Evolutionary conservation across 2,888 invertebrate species (phyloP).

Genomic region (Watsonalla cultraria): DNA sequence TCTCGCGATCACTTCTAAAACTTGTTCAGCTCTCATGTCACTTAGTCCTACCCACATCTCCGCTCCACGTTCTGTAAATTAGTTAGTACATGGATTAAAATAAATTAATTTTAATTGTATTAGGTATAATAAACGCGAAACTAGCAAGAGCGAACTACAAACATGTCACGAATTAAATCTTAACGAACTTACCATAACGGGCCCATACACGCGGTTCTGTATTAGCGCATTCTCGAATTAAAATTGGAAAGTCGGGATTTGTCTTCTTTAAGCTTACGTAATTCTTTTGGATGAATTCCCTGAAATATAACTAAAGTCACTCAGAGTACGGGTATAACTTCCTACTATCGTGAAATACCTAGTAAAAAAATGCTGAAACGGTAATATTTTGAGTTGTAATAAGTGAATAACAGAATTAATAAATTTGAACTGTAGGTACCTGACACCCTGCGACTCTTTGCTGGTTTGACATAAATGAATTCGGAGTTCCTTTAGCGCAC

Average conservation of each 20-base stretch:
- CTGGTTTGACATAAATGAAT: constrained; percentile 95
- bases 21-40: constrained; percentile 1
- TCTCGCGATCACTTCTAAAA: neutral
- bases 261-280: constrained; percentile 92
- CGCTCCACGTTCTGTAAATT: neutral
- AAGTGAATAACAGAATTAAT: too few species aligned
- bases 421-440: constrained; percentile 73
- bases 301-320: constrained; percentile 61
- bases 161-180: too few species aligned
- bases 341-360: too few species aligned
- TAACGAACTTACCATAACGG: constrained; percentile 85
- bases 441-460: constrained; percentile 90
- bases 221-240: constrained; percentile 95
- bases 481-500: constrained; percentile 89
- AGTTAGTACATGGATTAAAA: too few species aligned
- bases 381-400: too few species aligned
- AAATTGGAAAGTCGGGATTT: constrained; percentile 93
- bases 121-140: too few species aligned
- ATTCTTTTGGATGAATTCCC: constrained; percentile 92
- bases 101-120: too few species aligned
- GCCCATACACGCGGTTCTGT: constrained; percentile 94
- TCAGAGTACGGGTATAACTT: too few species aligned
- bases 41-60: neutral
- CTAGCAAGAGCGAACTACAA: too few species aligned
- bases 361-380: too few species aligned